phyloP scores from a whole-genome alignment of 1,140 invertebrate genomes.

The Cotesia glomerata region DNA sequence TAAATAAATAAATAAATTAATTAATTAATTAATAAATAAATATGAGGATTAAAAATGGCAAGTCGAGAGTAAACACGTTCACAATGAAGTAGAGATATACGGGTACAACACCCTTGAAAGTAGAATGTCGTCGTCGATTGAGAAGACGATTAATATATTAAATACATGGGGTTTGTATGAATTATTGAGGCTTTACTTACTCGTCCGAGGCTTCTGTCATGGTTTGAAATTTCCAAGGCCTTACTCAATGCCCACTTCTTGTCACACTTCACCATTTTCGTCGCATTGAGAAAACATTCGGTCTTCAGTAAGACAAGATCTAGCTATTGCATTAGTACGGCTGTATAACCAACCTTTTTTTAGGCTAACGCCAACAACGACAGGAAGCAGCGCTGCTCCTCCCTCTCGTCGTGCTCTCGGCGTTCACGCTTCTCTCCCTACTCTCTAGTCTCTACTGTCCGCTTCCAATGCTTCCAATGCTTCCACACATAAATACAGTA shows the following conservation, averaged over 20 bases:
- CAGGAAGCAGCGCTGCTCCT: slow-evolving; percentile 34
- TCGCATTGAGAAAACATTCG: slow-evolving; percentile 63
- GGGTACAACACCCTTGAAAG: not conserved
- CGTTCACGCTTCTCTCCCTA: slow-evolving; percentile 24
- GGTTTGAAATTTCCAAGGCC: slow-evolving; percentile 55
- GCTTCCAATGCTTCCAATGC: too few species aligned
- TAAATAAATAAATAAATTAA: not conserved
- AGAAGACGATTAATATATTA: not conserved
- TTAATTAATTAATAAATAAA: too few species aligned
- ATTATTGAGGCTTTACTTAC: slow-evolving; percentile 51
- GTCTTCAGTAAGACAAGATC: slow-evolving; percentile 15
- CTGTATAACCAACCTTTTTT: slow-evolving; percentile 24
- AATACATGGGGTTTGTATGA: not conserved
- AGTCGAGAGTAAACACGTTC: not conserved
- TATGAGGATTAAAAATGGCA: too few species aligned
- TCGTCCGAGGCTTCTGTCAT: slow-evolving; percentile 65
- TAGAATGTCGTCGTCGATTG: not conserved
- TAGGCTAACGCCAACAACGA: slow-evolving; percentile 38
- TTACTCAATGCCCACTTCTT: slow-evolving; percentile 60
- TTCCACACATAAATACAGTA: too few species aligned
- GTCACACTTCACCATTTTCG: slow-evolving; percentile 62
- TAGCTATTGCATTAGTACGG: slow-evolving; percentile 11
- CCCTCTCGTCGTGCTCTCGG: slow-evolving; percentile 19
- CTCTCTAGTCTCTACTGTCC: slow-evolving; percentile 5
- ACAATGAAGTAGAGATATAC: not conserved